Evolutionary conservation across 2,888 invertebrate species (phyloP).

Genomic region (Lapara coniferarum): DNA sequence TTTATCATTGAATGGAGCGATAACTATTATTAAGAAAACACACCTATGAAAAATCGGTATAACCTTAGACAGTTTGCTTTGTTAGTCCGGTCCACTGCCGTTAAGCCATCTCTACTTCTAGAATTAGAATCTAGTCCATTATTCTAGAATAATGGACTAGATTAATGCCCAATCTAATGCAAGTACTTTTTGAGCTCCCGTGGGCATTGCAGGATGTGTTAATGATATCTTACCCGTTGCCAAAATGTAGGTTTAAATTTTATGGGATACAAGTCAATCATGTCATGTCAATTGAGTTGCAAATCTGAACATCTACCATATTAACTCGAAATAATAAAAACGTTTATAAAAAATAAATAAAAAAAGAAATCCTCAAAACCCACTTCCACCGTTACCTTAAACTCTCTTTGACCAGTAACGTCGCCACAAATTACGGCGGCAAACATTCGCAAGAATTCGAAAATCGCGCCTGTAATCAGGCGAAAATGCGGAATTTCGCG

Average conservation of each 20-base stretch:
- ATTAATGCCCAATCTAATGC: constrained; percentile 1
- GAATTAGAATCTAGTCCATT: too few relatives aligned
- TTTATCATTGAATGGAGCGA: too few relatives aligned
- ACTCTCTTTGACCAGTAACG: constrained; percentile 14
- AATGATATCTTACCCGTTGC: not conserved
- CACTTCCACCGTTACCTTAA: not conserved
- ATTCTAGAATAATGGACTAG: not conserved
- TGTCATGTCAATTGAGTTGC: too few relatives aligned
- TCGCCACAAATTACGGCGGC: constrained; percentile 35
- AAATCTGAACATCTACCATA: too few relatives aligned
- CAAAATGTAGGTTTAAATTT: not conserved
- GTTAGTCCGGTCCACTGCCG: not conserved
- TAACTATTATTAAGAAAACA: too few relatives aligned
- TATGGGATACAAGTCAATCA: not conserved
- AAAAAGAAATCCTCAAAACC: too few relatives aligned
- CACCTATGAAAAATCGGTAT: too few relatives aligned
- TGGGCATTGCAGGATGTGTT: not conserved
- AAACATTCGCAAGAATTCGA: not conserved
- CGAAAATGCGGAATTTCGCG: constrained; percentile 38
- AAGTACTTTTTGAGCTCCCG: constrained; percentile 1
- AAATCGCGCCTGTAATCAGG: constrained; percentile 43
- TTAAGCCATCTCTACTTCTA: not conserved
- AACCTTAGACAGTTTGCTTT: too few relatives aligned
- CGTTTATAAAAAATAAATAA: too few relatives aligned
- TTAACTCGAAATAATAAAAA: too few relatives aligned